These are phyloP conservation scores for Pantherophis vulpinus DNA, from an alignment of 2,797 vertebrate genomes.

Conservation along the genomic window DNA sequence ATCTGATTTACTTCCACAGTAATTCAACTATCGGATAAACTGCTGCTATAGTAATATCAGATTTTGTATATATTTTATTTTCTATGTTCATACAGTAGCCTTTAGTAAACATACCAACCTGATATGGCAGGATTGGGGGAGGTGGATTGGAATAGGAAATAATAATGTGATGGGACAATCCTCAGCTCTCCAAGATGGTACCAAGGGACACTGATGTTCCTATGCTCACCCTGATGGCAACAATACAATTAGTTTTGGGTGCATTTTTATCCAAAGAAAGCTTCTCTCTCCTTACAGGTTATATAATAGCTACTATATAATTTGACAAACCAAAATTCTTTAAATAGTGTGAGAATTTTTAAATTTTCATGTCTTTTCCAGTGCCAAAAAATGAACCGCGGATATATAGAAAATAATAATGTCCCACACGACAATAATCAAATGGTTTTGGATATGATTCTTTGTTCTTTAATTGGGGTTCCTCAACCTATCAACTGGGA, in stretches of 20 bases:
- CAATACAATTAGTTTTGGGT: neutral
- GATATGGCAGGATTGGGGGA: neutral
- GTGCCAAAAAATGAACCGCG: constrained; percentile 86
- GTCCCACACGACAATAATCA: constrained; percentile 91
- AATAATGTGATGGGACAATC: neutral
- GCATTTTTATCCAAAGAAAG: neutral
- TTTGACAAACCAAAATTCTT: neutral
- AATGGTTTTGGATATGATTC: constrained; percentile 94
- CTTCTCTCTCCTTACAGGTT: neutral
- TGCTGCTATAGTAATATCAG: neutral
- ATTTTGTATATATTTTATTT: neutral
- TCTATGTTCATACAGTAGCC: neutral
- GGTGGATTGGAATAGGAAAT: neutral
- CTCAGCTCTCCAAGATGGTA: neutral
- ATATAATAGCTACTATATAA: neutral
- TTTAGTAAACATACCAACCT: neutral
- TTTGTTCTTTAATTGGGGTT: constrained; percentile 87
- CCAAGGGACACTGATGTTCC: neutral
- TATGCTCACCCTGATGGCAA: neutral
- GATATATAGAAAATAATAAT: constrained; percentile 93
- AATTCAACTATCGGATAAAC: neutral
- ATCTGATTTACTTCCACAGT: neutral
- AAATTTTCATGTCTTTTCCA: constrained; percentile 26
- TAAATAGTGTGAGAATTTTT: constrained; percentile 40
- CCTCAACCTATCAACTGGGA: constrained; percentile 96